Conservation (phyloP, 2,888 invertebrate genomes). For the Parelbella ahira region DNA sequence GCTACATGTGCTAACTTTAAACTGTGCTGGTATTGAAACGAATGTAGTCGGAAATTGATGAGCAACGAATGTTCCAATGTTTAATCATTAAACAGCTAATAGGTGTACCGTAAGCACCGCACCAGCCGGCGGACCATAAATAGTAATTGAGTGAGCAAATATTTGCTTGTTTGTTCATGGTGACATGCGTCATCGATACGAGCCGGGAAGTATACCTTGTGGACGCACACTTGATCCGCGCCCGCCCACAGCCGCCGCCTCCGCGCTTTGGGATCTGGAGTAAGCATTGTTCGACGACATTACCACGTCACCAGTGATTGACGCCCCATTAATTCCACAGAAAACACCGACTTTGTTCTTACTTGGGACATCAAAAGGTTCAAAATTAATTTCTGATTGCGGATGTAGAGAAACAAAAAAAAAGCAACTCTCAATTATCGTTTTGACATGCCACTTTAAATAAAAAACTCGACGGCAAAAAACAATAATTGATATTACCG, state of each 20-base stretch:
- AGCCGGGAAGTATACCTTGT: slow-evolving; percentile 47
- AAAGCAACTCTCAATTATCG: too few relatives aligned
- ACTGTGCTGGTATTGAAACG: too few relatives aligned
- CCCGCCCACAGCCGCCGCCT: slow-evolving; percentile 47
- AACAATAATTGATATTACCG: too few relatives aligned
- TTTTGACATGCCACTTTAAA: too few relatives aligned
- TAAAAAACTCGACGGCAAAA: too few relatives aligned
- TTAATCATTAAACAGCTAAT: slow-evolving; percentile 37
- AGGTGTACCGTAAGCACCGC: too few relatives aligned
- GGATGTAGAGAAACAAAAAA: too few relatives aligned
- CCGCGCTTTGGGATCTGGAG: slow-evolving; percentile 41
- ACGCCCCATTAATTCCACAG: too few relatives aligned
- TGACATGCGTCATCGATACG: slow-evolving; percentile 57
- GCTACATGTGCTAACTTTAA: too few relatives aligned
- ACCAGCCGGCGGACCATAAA: slow-evolving; percentile 53
- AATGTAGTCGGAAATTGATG: slow-evolving; percentile 5
- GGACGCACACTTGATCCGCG: slow-evolving; percentile 50
- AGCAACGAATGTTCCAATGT: slow-evolving; percentile 29
- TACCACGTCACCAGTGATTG: slow-evolving; percentile 25
- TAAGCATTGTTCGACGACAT: slow-evolving; percentile 19
- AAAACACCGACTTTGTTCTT: too few relatives aligned
- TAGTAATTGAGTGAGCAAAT: slow-evolving; percentile 43
- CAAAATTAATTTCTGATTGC: too few relatives aligned
- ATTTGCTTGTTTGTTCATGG: slow-evolving; percentile 33
- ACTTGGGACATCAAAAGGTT: too few relatives aligned